A percentile compares a stretch with the other conserved stretches of the same genome.
Conservation (phyloP, 2,113 vertebrate genomes). For the Apaloderma vittatum region DNA sequence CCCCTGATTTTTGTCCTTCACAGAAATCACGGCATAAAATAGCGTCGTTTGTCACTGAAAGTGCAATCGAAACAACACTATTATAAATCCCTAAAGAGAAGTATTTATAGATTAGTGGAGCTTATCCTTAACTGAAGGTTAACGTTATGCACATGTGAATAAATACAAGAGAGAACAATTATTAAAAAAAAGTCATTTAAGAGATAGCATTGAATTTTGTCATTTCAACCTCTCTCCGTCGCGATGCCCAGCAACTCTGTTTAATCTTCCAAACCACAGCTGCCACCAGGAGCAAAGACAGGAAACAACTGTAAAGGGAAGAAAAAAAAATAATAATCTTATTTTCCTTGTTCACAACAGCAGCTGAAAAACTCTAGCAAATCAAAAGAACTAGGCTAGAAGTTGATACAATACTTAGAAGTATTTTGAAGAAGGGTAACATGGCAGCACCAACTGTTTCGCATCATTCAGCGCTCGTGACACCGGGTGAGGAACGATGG, state of each 20-base stretch:
- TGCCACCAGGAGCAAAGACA: conserved; percentile 93
- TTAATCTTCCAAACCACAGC: conserved; percentile 98
- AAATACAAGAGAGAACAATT: not conserved
- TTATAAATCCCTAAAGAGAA: not conserved
- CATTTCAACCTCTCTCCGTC: conserved; percentile 89
- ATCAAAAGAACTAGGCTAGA: not conserved
- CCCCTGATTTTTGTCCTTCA: not conserved
- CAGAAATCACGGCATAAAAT: conserved; percentile 9
- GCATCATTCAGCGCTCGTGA: not conserved
- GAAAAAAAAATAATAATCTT: not conserved
- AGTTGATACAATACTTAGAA: not conserved
- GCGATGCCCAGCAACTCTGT: conserved; percentile 95
- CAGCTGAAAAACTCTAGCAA: not conserved
- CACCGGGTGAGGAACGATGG: not conserved
- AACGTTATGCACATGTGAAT: not conserved
- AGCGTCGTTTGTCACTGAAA: not conserved
- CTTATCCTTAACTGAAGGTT: conserved; percentile 19
- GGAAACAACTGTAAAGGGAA: conserved; percentile 87
- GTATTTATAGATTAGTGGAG: not conserved
- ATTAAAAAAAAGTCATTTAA: not conserved
- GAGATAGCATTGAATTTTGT: not conserved
- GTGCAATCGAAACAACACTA: not conserved
- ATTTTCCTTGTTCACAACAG: not conserved
- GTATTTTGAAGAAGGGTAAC: not conserved
- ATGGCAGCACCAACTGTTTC: not conserved